A percentile compares a stretch with the other conserved stretches of the same genome.
Conservation (phyloP, 2,113 vertebrate species). For the Echinops telfairi region DNA sequence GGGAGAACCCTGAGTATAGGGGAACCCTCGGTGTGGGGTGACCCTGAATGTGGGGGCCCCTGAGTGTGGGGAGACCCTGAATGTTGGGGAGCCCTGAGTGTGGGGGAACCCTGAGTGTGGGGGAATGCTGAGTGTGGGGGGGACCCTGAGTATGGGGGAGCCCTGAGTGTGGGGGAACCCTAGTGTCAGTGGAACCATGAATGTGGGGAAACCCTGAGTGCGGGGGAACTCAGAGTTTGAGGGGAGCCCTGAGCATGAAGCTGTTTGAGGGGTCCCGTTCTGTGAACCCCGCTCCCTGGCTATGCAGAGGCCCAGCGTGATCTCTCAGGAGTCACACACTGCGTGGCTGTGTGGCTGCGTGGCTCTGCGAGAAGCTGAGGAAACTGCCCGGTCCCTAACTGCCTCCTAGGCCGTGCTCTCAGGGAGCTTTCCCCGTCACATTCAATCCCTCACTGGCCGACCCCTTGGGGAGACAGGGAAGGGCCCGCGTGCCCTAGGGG, state of each 20-base stretch:
- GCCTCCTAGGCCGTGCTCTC: not conserved
- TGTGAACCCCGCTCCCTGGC: not conserved
- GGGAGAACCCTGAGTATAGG: no score
- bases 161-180: no score
- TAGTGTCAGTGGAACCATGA: no score
- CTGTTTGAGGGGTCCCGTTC: not conserved
- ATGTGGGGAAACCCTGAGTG: no score
- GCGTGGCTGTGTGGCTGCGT: not conserved
- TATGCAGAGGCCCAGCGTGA: not conserved
- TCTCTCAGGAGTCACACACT: not conserved
- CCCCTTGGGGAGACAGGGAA: conserved; percentile 73
- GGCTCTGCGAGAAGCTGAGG: not conserved
- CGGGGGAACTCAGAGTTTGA: no score
- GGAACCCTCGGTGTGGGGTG: no score
- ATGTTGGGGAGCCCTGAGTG: no score
- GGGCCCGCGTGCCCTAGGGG: not conserved
- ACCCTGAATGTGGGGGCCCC: no score
- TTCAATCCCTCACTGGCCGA: not conserved
- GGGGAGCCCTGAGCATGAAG: not conserved
- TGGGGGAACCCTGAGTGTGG: no score
- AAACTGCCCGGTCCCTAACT: not conserved
- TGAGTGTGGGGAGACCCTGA: no score
- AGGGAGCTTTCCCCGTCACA: not conserved
- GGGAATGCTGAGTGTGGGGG: no score
- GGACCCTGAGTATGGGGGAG: no score